Base-by-base conservation (phyloP, 2,797 vertebrate species). In the Sternotherus odoratus region DNA sequence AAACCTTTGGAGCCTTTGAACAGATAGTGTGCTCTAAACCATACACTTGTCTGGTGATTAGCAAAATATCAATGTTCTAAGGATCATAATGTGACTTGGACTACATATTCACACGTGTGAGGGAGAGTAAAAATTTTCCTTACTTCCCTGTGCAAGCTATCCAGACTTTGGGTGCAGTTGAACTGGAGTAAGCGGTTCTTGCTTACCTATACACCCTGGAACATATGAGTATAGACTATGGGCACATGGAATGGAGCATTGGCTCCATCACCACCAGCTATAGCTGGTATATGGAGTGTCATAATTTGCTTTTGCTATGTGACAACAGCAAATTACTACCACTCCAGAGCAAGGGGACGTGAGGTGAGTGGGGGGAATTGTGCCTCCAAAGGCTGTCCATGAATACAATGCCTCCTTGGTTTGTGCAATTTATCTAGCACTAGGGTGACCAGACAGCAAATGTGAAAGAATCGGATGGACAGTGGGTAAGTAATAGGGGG, bases 101-200 rank as follows among this genome's bases (percentile, higher is more conserved):
- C 17, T 88, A 50, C 36, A 84, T 85, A 57, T 54, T 19, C 16
- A 50, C 10, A 24, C 2, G 24, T 77, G 13, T 46, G 78, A 87
- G 16, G 60, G 7, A 72, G 23, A 4, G 6, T 17, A 2, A 82
- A 13, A 72, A 87, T 7, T 82, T 84, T 12, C 66, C 23, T 36
- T 12, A 43, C 36, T 11, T 24, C 4, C 88, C 16, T 77, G 12
- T 15, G 1, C 0, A 1, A 1, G 1, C n/a, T 1, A 33, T 1
- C 69, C 26, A 28, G 0, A 0, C 13, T 83, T 90, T 78, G 46
- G 4, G 12, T 57, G 11, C 69, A 88, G 63, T 21, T 57, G n/a
- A 57, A 8, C 43, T 53, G 33, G 13, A 84, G 8, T 43, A 78
- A 85, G 33, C 28, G 54, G 12, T 86, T 74, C 33, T 19, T 86